These are phyloP conservation scores for Rhingia campestris DNA, from an alignment of 2,888 invertebrate genomes.

Conservation along the genomic window DNA sequence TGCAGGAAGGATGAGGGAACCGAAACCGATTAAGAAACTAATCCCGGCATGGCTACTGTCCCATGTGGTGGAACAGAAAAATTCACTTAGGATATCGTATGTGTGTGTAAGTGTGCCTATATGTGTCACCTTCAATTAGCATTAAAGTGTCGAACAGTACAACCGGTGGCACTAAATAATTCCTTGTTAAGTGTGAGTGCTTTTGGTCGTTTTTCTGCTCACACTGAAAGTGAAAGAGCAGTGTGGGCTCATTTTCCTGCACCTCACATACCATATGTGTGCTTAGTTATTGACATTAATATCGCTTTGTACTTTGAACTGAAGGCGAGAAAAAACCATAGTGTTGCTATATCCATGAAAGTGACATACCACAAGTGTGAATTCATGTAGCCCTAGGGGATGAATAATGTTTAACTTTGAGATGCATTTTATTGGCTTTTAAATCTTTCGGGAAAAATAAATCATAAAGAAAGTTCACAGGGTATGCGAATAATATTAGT, in stretches of 20 bases:
- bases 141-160: slow-evolving; percentile 36
- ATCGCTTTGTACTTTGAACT: slow-evolving; percentile 31
- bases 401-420: slow-evolving; percentile 43
- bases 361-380: slow-evolving; percentile 10
- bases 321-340: slow-evolving; percentile 32
- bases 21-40: slow-evolving; percentile 37
- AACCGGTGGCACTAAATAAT: slow-evolving; percentile 51
- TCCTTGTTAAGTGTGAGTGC: slow-evolving; percentile 40
- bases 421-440: slow-evolving; percentile 11
- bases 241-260: slow-evolving; percentile 34
- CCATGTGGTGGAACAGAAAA: slow-evolving; percentile 21
- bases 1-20: slow-evolving; percentile 4
- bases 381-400: slow-evolving; percentile 59
- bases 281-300: slow-evolving; percentile 54
- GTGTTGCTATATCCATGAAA: slow-evolving; percentile 32
- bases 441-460: neutral
- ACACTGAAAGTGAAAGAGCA: slow-evolving; percentile 38
- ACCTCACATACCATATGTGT: slow-evolving; percentile 33
- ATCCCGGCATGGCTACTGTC: slow-evolving; percentile 21
- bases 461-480: too few species aligned
- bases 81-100: slow-evolving; percentile 15
- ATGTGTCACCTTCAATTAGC: slow-evolving; percentile 59
- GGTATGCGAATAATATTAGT: too few species aligned
- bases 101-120: slow-evolving; percentile 9
- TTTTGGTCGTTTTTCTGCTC: slow-evolving; percentile 11